A percentile compares a stretch with the other conserved stretches of the same genome.
These are phyloP conservation scores for Daubentonia madagascariensis DNA, from an alignment of 2,113 vertebrate genomes.

Conservation along the genomic window DNA sequence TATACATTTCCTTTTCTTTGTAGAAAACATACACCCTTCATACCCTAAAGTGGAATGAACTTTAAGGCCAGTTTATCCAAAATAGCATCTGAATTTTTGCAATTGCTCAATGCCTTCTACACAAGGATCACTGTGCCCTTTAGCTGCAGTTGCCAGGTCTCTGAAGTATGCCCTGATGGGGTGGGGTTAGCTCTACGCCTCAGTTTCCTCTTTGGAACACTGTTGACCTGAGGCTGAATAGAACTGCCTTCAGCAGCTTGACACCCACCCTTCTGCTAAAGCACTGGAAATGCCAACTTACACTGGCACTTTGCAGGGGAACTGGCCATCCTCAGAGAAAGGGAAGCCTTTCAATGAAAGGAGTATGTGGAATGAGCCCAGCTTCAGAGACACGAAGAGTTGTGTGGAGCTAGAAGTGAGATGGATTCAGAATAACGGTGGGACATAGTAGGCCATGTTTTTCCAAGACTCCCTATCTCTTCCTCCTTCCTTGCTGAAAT, in stretches of 20 bases:
- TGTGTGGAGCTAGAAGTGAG: neutral
- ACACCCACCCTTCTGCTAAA: neutral
- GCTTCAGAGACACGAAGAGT: neutral
- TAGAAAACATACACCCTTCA: neutral
- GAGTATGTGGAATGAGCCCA: neutral
- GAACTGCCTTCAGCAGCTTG: neutral
- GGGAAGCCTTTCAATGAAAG: neutral
- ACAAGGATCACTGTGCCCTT: neutral
- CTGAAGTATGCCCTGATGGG: neutral
- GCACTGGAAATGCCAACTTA: neutral
- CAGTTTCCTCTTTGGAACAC: neutral
- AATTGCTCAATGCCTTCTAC: neutral
- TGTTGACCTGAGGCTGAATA: neutral
- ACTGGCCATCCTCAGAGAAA: neutral
- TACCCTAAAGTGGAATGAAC: neutral
- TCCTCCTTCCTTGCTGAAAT: neutral
- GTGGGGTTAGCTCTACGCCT: neutral
- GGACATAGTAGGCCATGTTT: neutral
- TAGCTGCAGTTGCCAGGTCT: neutral
- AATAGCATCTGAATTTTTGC: neutral
- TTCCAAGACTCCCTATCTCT: neutral
- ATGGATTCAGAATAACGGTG: neutral
- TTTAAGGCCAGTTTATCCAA: neutral
- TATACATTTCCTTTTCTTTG: constrained; percentile 7
- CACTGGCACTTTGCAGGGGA: neutral